These are phyloP conservation scores for Aquatica leii DNA, from an alignment of 2,888 invertebrate genomes.

Conservation along the genomic window DNA sequence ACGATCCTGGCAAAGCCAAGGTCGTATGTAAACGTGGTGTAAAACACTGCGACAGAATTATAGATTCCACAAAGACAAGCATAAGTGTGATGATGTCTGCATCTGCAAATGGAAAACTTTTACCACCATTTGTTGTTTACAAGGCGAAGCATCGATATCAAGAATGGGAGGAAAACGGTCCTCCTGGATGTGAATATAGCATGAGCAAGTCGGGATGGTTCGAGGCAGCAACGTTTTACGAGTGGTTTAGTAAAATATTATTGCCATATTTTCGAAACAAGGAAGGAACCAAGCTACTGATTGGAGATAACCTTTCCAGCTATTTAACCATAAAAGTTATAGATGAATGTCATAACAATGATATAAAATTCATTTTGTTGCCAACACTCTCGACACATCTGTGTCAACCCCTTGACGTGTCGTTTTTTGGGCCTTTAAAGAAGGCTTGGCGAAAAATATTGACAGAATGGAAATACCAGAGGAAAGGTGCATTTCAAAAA, in stretches of 20 bases:
- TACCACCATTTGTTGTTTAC: slow-evolving; percentile 45
- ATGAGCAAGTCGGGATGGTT: slow-evolving; percentile 8
- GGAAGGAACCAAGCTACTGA: slow-evolving; percentile 10
- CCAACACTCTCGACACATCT: background rate
- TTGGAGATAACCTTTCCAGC: background rate
- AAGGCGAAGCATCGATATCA: slow-evolving; percentile 48
- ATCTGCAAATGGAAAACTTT: too few species aligned
- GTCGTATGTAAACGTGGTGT: too few species aligned
- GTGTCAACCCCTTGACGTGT: background rate
- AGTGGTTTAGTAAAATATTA: slow-evolving; percentile 10
- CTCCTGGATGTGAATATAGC: background rate
- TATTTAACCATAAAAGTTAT: slow-evolving; percentile 3
- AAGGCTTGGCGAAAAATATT: background rate
- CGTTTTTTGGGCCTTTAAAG: background rate
- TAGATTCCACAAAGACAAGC: too few species aligned
- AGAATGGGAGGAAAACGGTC: slow-evolving; percentile 46
- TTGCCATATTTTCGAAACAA: slow-evolving; percentile 8
- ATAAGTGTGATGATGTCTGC: too few species aligned
- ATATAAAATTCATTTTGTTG: slow-evolving; percentile 4
- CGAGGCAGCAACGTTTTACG: background rate
- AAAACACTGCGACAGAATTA: too few species aligned
- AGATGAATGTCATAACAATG: background rate
- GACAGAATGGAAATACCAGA: slow-evolving; percentile 2
- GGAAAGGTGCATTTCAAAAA: slow-evolving; percentile 2
- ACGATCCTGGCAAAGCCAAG: too few species aligned